Conservation (phyloP, 2,888 invertebrate genomes). For the Himalopsyche kuldschensis region DNA sequence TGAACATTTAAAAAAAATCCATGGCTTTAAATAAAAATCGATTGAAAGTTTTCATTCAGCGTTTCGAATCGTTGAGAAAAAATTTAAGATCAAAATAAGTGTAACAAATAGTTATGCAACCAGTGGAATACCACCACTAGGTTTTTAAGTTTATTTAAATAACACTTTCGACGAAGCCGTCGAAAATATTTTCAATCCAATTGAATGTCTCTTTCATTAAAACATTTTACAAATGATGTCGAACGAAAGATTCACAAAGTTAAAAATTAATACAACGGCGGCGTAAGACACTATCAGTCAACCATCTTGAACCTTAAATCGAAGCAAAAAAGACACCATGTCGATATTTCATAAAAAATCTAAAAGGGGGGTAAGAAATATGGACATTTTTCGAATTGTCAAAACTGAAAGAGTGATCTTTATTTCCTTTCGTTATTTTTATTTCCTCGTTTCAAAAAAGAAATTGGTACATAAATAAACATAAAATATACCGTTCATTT, state of each 20-base stretch:
- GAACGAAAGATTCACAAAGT: background rate
- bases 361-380: background rate
- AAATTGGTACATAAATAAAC: conserved; percentile 39
- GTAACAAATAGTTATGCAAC: too few species aligned
- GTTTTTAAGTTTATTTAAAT: too few species aligned
- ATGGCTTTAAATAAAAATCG: too few species aligned
- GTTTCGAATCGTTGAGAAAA: too few species aligned
- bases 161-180: too few species aligned
- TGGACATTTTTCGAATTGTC: conserved; percentile 3
- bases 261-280: background rate
- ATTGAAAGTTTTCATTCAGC: too few species aligned
- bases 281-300: background rate
- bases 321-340: background rate
- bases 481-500: conserved; percentile 39
- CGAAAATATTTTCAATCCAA: too few species aligned
- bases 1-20: too few species aligned
- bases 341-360: conserved; percentile 6
- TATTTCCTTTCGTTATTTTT: conserved; percentile 34
- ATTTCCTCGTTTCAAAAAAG: conserved; percentile 24
- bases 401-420: conserved; percentile 35
- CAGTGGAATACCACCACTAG: too few species aligned
- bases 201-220: too few species aligned
- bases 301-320: background rate
- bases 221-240: background rate
- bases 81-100: too few species aligned